Evolutionary conservation across 2,888 invertebrate genomes (phyloP), one percentile per base, ranked within the genome.

Genomic region (Dolichomitus sp.): DNA sequence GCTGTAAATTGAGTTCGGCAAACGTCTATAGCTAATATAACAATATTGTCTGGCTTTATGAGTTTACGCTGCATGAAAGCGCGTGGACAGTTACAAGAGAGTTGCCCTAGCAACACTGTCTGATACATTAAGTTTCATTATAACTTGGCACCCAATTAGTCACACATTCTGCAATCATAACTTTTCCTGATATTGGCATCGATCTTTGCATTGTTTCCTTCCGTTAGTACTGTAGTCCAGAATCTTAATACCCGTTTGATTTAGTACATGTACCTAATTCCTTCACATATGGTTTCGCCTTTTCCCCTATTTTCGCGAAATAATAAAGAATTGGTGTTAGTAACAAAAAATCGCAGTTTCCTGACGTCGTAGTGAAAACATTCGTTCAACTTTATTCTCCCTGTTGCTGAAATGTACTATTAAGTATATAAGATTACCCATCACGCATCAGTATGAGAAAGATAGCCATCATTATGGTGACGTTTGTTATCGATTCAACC

Each of bases 1-100:
- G 30, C 14, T 57, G 14, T 30, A 57, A 57, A 30, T 30, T 14
- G 30, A 57, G 57, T 57, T 27, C 30, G 14, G 9, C 66, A 50
- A 27, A 45, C 19, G 61, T 23, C 33, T 59, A 63, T 63, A n/a
- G 14, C 40, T 73, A 19, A 37, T 23, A 12, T 37, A 75, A 69
- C 42, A 63, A 69, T 61, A 68, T 68, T 61, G 54, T 45, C 6
- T 40, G 9, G 50, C 11, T 23, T 61, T 59, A 61, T 61, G 59
- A 69, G 61, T 54, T 52, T 30, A 11, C n/a, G n/a, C 3, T 45
- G 1, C 30, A 19, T 27, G 9, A 42, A 48, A 66, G 48, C 30
- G n/a, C 30, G n/a, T 48, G 63, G 19, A 9, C 37, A 1, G 2
- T 30, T 48, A 17, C 9, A 11, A 6, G n/a, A 19, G 9, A 61